Conservation (phyloP, 2,888 invertebrate species). For the Dasysyrphus albostriatus region DNA sequence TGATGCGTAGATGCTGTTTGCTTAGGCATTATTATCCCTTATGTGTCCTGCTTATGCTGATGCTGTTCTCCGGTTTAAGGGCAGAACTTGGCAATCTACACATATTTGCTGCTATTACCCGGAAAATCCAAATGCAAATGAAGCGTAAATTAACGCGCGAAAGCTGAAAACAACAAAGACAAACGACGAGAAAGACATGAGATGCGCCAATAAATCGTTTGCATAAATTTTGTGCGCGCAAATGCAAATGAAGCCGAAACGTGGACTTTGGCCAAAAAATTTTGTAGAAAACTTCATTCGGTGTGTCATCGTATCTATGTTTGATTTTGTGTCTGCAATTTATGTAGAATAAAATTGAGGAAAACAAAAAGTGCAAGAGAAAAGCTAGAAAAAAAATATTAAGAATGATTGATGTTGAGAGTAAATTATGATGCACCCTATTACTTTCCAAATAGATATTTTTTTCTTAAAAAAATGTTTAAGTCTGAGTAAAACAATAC, state of each 20-base stretch:
- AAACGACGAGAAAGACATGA: slow-evolving; percentile 21
- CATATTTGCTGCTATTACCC: slow-evolving; percentile 22
- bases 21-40: slow-evolving; percentile 42
- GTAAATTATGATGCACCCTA: neutral
- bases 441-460: neutral
- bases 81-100: slow-evolving; percentile 28
- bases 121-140: slow-evolving; percentile 58
- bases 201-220: slow-evolving; percentile 48
- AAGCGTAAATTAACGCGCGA: slow-evolving; percentile 58
- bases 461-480: too few species aligned
- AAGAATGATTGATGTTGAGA: neutral
- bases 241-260: slow-evolving; percentile 50
- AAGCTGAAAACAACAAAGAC: slow-evolving; percentile 20
- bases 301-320: neutral
- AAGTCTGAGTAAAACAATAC: too few species aligned
- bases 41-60: slow-evolving; percentile 8
- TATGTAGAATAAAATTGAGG: neutral
- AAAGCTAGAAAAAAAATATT: neutral
- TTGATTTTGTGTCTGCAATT: slow-evolving; percentile 7
- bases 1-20: slow-evolving; percentile 45
- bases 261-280: slow-evolving; percentile 33
- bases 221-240: slow-evolving; percentile 40
- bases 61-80: slow-evolving; percentile 1
- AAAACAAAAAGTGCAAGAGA: neutral
- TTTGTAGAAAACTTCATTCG: neutral